Conservation (phyloP, 2,888 invertebrate genomes). For the Eupithecia subumbrata region DNA sequence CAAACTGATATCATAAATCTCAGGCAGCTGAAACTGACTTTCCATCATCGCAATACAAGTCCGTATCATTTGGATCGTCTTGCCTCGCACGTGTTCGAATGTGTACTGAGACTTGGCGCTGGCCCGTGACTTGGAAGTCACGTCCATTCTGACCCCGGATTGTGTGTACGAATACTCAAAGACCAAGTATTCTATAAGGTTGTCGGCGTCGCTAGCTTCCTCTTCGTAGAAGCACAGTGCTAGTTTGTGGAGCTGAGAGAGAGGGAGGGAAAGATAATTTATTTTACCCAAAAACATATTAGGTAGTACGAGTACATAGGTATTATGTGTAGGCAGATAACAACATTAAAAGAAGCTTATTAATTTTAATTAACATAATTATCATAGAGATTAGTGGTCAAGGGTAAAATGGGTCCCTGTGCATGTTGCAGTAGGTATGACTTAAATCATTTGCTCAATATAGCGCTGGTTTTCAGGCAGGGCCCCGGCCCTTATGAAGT, state of each 20-base stretch:
- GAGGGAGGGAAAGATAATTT: no score
- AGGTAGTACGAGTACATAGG: no score
- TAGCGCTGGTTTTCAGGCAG: no score
- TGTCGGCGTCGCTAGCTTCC: constrained; percentile 59
- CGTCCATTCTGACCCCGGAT: constrained; percentile 59
- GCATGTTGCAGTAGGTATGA: no score
- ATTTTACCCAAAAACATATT: no score
- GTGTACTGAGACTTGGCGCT: constrained; percentile 47
- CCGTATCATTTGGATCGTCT: constrained; percentile 58
- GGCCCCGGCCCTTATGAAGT: no score
- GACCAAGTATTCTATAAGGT: constrained; percentile 67
- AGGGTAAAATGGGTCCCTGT: no score
- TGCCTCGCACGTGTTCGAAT: constrained; percentile 59
- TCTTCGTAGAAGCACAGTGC: constrained; percentile 73
- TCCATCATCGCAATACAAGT: constrained; percentile 60
- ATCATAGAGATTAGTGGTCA: no score
- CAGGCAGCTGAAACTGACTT: constrained; percentile 49
- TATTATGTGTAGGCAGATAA: no score
- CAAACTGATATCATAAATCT: constrained; percentile 61
- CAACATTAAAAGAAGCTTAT: no score
- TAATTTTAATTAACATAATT: no score
- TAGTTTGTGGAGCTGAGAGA: constrained; percentile 64
- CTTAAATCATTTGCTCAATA: no score
- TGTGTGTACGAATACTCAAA: constrained; percentile 67
- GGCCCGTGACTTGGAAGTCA: constrained; percentile 55